Base-by-base conservation (phyloP, 2,888 invertebrate genomes). In the Nasonovia ribisnigri region DNA sequence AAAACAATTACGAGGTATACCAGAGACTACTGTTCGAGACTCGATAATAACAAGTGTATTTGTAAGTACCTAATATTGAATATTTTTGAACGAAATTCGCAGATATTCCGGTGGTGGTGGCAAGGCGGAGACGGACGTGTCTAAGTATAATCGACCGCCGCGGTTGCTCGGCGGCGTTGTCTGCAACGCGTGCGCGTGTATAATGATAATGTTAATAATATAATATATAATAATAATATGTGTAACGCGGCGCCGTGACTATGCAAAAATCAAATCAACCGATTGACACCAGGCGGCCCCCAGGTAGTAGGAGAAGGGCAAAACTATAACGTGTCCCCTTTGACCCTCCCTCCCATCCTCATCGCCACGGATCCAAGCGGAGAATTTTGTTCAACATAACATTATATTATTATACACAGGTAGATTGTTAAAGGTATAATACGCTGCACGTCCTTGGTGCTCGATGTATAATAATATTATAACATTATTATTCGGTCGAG, bases 191-290 rank as follows among this genome's bases (percentile, higher is more conserved):
- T 93, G 93, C 93, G 46, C 84, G 57, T 8, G 90, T 93, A 93
- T 93, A 93, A 92, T 92, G 13, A 84, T 54, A 54, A 36, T 88
- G 36, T 77, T 77, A 77, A 57, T 57, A 57, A n/a, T 77, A 77
- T 77, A 36, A 77, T 77, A 36, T 67, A 67, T 67, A 57, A 57
- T 57, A 57, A 67, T 77, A 36, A 90, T 90, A 54, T 87, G 86
- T 93, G 36, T 88, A 57, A 89, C 89, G 60, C 89, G 93, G 90
- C 90, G 93, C 93, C 93, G 93, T 93, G 93, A 93, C 93, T 86
- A 48, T 60, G 93, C 93, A 93, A 93, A 93, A 90, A 93, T 93
- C 92, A 57, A 54, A 43, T 60, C 48, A 36, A 51, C 86, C 89
- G 84, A 87, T 84, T 43, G 92, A 51, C 91, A 57, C 43, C 91